Evolutionary conservation across 2,888 invertebrate species (phyloP).

Genomic region (Chalcis sispes): DNA sequence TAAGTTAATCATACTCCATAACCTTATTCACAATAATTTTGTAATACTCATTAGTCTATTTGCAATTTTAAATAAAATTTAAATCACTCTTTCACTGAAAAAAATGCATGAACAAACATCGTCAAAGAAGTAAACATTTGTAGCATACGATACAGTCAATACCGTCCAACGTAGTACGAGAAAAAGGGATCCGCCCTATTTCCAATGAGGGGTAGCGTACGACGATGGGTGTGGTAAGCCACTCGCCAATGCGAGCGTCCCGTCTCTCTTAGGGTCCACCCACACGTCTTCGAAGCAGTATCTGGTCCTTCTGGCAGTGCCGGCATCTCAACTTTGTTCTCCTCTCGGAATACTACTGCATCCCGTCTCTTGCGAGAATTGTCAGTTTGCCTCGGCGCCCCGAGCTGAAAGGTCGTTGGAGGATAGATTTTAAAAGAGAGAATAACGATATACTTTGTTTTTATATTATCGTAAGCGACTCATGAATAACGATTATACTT

Average conservation of each 20-base stretch:
- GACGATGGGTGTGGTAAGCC: constrained; percentile 29
- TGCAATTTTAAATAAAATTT: too few relatives aligned
- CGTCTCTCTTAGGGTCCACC: constrained; percentile 17
- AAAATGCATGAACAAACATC: too few relatives aligned
- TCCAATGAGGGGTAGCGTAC: constrained; percentile 53
- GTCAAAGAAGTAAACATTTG: not conserved
- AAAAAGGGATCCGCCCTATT: constrained; percentile 30
- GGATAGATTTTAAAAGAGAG: not conserved
- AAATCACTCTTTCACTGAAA: too few relatives aligned
- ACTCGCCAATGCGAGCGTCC: constrained; percentile 21
- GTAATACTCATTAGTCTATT: too few relatives aligned
- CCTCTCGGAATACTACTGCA: not conserved
- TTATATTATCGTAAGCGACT: too few relatives aligned
- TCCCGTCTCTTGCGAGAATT: not conserved
- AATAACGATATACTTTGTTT: too few relatives aligned
- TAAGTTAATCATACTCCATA: too few relatives aligned
- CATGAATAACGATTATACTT: too few relatives aligned
- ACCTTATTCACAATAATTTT: too few relatives aligned
- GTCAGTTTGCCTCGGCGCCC: constrained; percentile 38
- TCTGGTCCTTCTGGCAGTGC: not conserved
- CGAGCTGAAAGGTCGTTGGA: constrained; percentile 26
- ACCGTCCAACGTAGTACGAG: too few relatives aligned
- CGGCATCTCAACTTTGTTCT: not conserved
- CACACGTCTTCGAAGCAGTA: constrained; percentile 7
- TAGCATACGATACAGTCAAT: not conserved